phyloP scores from a whole-genome alignment of 2,797 vertebrate species.

The Anguilla obscura region DNA sequence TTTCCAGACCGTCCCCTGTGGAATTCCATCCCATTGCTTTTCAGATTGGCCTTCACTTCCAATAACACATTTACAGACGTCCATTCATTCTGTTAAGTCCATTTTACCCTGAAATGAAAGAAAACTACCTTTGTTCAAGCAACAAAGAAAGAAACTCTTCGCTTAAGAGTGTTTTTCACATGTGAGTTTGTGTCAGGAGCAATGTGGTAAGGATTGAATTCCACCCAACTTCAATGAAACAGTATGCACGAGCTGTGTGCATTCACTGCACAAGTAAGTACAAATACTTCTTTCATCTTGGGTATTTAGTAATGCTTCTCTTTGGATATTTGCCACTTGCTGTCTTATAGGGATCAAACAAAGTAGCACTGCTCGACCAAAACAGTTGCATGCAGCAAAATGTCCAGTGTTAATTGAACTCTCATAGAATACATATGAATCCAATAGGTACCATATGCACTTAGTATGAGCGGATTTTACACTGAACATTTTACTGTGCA shows the following conservation, averaged over 20 bases:
- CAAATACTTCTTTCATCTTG: not conserved
- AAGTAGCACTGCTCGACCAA: not conserved
- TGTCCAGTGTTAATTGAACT: too few species aligned
- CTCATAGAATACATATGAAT: too few species aligned
- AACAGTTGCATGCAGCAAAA: not conserved
- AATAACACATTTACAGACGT: not conserved
- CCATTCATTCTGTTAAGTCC: not conserved
- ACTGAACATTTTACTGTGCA: not conserved
- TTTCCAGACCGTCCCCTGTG: constrained; percentile 15
- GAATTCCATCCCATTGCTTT: not conserved
- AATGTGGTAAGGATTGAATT: not conserved
- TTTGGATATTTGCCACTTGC: not conserved
- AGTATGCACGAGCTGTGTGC: not conserved
- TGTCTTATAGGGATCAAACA: not conserved
- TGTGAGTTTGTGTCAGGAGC: not conserved
- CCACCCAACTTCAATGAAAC: not conserved
- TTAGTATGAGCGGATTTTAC: too few species aligned
- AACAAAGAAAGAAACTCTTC: not conserved
- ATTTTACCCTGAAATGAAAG: not conserved
- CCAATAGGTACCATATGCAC: too few species aligned
- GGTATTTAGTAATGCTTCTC: not conserved
- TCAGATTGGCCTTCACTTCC: not conserved
- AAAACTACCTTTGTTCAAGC: not conserved
- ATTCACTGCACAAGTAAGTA: not conserved
- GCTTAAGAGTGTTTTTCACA: not conserved